Evolutionary conservation across 2,113 vertebrate genomes (phyloP).

Genomic region (Lepidothrix coronata): DNA sequence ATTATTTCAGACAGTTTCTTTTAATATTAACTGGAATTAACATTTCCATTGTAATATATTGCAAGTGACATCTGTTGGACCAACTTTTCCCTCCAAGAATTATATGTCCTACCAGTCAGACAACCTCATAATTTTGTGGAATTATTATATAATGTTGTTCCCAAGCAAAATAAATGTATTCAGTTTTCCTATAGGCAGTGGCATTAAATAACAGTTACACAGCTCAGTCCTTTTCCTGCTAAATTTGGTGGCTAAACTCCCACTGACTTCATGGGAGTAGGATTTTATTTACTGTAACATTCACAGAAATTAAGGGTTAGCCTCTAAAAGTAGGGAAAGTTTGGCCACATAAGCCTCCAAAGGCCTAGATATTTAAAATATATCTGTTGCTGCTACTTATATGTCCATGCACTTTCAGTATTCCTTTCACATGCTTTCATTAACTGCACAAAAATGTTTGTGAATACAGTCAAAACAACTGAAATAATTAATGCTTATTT

Average conservation of each 20-base stretch:
- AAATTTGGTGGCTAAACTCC: slow-evolving; percentile 30
- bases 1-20: slow-evolving; percentile 8
- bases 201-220: slow-evolving; percentile 37
- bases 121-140: slow-evolving; percentile 15
- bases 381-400: background rate
- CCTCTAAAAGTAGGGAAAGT: background rate
- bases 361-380: background rate
- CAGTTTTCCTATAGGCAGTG: slow-evolving; percentile 34
- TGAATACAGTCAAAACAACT: background rate
- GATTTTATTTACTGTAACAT: slow-evolving; percentile 24
- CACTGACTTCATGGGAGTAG: slow-evolving; percentile 32
- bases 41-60: slow-evolving; percentile 26
- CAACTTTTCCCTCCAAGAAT: slow-evolving; percentile 8
- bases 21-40: slow-evolving; percentile 1
- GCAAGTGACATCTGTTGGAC: slow-evolving; percentile 28
- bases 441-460: background rate
- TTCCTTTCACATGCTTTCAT: background rate
- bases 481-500: background rate
- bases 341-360: background rate
- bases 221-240: background rate
- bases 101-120: background rate
- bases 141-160: slow-evolving; percentile 41
- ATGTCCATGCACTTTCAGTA: background rate
- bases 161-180: slow-evolving; percentile 56
- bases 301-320: slow-evolving; percentile 27